Base-by-base conservation (phyloP, 2,113 vertebrate species). In the Corythornis madagascariensis region DNA sequence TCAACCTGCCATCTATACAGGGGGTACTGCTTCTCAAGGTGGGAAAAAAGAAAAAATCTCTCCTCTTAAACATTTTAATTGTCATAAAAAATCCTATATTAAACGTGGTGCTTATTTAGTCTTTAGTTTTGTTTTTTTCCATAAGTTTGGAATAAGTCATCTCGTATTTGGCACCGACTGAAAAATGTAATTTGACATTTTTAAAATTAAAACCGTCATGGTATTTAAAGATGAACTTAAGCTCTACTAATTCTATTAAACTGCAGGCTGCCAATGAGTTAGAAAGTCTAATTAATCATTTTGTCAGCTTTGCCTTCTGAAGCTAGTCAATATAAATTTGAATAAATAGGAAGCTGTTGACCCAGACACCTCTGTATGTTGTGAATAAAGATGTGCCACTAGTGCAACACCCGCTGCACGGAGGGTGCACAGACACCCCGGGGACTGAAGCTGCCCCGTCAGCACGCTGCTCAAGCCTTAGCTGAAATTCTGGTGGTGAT, bases 221-320 rank as follows among this genome's bases (percentile, higher is more conserved):
- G 88, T 97, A 96, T 97, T 97, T 98, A 98, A 97, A 95, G 97
- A 96, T 97, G 96, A 98, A 97, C 97, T 96, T 97, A 96, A 97
- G 94, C 96, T 96, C 96, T 89, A 90, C 92, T 98, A 98, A 98
- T 97, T 98, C 89, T 92, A 97, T 98, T 98, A 98, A 97, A 96
- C 95, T 96, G 73, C 52, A 96, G 89, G 82, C 83, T 98, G 96
- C 88, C 97, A 98, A 97, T 97, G 97, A 97, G 94, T 95, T 96
- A 97, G 92, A 96, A 95, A 96, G 83, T 83, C 94, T 97, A 97
- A 97, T 98, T 97, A 97, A 98, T 98, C 97, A 98, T 97, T 96
- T 96, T 98, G 97, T 98, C 97, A 98, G 95, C 85, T 96, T 95
- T 96, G 91, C 94, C 96, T 97, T 97, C 96, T 95, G 92, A 97